These are phyloP conservation scores for Turritopsis rubra DNA, from an alignment of 30 jellyfish, hydroid and myxozoan species.

Conservation along the genomic window DNA sequence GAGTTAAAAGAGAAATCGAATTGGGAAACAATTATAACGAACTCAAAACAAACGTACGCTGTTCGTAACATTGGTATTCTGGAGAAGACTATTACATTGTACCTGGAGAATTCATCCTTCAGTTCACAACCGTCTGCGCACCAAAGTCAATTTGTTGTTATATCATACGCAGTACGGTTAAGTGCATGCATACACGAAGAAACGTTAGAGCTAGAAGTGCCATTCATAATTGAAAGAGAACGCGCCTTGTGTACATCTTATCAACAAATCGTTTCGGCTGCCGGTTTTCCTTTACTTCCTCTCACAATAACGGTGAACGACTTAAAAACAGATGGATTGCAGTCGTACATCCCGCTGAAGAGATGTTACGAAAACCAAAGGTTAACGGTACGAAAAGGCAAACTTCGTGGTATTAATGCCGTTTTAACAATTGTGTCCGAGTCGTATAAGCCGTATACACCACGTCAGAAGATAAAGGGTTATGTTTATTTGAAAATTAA, in stretches of 20 bases:
- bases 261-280: background rate
- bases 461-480: constrained; percentile 9
- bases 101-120: constrained; percentile 2
- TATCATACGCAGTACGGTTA: constrained; percentile 1
- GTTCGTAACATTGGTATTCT: background rate
- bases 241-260: background rate
- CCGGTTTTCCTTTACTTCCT: constrained; percentile 11
- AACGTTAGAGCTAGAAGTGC: background rate
- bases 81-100: background rate
- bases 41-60: background rate
- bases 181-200: background rate
- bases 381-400: constrained; percentile 14
- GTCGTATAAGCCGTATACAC: constrained; percentile 14
- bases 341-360: constrained; percentile 24
- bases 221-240: constrained; percentile 4
- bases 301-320: constrained; percentile 14
- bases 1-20: background rate
- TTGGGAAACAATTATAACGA: constrained; percentile 14
- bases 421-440: constrained; percentile 18
- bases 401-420: constrained; percentile 6
- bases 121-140: constrained; percentile 16
- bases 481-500: background rate
- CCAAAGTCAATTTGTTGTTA: background rate
- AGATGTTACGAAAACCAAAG: constrained; percentile 12
- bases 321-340: constrained; percentile 22